Evolutionary conservation across 2,113 vertebrate genomes (phyloP).

Genomic region (Phoxinus phoxinus): DNA sequence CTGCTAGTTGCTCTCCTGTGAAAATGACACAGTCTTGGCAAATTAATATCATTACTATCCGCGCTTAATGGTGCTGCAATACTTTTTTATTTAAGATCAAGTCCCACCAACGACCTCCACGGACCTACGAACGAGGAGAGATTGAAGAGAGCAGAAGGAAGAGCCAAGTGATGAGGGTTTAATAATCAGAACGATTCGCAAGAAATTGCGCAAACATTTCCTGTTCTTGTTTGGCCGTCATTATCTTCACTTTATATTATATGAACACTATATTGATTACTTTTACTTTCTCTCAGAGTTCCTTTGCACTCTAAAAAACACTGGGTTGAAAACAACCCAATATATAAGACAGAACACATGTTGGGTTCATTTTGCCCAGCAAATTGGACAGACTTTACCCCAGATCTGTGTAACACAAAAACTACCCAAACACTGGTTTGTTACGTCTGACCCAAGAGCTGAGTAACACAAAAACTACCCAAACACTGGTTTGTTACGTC

Average conservation of each 20-base stretch:
- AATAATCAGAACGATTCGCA: neutral
- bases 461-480: too few species aligned
- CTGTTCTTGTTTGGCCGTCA: neutral
- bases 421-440: too few species aligned
- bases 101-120: constrained; percentile 75
- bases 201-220: neutral
- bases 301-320: too few species aligned
- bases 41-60: constrained; percentile 98
- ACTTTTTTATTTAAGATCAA: constrained; percentile 83
- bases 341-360: too few species aligned
- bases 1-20: constrained; percentile 98
- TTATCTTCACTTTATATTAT: neutral
- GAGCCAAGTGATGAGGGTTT: constrained; percentile 37
- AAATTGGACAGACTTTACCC: too few species aligned
- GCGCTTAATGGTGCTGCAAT: constrained; percentile 90
- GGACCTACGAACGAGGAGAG: constrained; percentile 5
- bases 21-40: constrained; percentile 97
- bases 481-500: too few species aligned
- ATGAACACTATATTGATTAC: neutral
- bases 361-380: too few species aligned
- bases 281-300: neutral
- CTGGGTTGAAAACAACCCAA: too few species aligned
- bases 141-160: neutral
- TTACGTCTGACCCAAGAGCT: too few species aligned
- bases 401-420: too few species aligned